Conservation (phyloP, 2,797 vertebrate species). For the Gymnoscopelus microlampas region DNA sequence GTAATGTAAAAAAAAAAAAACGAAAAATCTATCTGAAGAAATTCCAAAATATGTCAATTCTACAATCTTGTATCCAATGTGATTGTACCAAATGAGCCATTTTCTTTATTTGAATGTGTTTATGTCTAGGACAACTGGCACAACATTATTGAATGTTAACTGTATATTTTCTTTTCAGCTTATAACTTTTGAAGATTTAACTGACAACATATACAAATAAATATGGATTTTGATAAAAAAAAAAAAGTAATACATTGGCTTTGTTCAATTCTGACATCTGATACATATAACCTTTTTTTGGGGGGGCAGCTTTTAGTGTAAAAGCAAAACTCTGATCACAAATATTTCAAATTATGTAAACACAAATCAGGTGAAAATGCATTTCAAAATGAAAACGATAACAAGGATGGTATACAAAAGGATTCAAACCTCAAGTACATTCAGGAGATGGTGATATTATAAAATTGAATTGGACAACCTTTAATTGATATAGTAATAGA, state of each 20-base stretch:
- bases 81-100: background rate
- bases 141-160: background rate
- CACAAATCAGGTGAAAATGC: conserved; percentile 82
- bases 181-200: conserved; percentile 25
- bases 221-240: conserved; percentile 47
- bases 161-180: conserved; percentile 38
- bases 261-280: background rate
- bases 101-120: background rate
- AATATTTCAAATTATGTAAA: conserved; percentile 76
- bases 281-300: too few relatives aligned
- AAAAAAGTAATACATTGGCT: too few relatives aligned
- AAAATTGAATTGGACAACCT: conserved; percentile 60
- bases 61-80: too few relatives aligned
- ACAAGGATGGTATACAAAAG: conserved; percentile 79
- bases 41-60: too few relatives aligned
- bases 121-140: conserved; percentile 1
- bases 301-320: conserved; percentile 72
- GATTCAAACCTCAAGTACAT: conserved; percentile 74
- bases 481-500: conserved; percentile 60
- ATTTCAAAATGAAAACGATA: conserved; percentile 82
- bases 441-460: conserved; percentile 60
- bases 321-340: conserved; percentile 75
- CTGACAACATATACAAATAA: conserved; percentile 43
- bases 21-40: too few relatives aligned
- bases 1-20: too few relatives aligned